These are phyloP conservation scores for Pampusana beccarii DNA, from an alignment of 2,113 vertebrate species.

Conservation along the genomic window DNA sequence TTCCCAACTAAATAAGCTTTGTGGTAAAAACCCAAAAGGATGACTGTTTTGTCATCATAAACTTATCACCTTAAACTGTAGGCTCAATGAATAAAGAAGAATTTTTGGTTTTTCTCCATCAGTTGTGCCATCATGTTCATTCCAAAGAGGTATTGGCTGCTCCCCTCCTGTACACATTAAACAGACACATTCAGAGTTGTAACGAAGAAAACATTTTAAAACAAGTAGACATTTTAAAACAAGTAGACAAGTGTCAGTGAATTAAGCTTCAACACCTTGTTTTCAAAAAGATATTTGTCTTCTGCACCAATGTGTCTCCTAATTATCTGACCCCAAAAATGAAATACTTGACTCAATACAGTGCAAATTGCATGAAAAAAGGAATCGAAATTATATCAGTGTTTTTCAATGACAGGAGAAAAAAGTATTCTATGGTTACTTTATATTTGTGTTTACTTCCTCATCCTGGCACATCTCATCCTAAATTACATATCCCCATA, in stretches of 20 bases:
- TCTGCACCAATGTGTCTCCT: neutral
- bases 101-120: slow-evolving; percentile 98
- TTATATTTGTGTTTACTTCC: neutral
- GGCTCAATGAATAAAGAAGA: slow-evolving; percentile 93
- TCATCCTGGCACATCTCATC: neutral
- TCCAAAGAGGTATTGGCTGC: slow-evolving; percentile 98
- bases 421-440: neutral
- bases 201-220: neutral
- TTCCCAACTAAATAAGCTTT: neutral
- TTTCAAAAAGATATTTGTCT: neutral
- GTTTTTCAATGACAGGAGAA: neutral
- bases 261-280: neutral
- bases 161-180: slow-evolving; percentile 84
- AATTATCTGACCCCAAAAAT: neutral
- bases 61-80: slow-evolving; percentile 91
- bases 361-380: neutral
- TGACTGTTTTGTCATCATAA: neutral
- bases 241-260: neutral
- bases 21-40: neutral
- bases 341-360: neutral
- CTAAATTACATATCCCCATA: neutral
- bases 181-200: neutral
- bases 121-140: slow-evolving; percentile 91
- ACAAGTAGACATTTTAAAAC: neutral
- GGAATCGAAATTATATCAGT: neutral